phyloP scores from a whole-genome alignment of 1,140 invertebrate species.

The Dolichoris vasculosae region DNA sequence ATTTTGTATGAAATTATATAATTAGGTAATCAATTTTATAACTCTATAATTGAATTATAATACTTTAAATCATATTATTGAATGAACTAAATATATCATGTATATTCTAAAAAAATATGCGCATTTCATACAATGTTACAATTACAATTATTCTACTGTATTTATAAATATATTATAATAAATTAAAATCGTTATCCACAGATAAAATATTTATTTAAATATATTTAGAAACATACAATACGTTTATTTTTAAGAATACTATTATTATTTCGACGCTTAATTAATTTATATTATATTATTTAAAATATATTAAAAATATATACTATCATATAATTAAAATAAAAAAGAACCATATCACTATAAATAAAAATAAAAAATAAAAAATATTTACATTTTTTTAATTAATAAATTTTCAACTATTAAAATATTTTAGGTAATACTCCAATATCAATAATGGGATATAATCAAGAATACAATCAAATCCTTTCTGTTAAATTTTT shows the following conservation, averaged over 20 bases:
- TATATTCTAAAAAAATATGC: no score
- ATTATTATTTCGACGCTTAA: background rate
- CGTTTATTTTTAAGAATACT: background rate
- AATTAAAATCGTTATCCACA: background rate
- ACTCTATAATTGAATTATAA: background rate
- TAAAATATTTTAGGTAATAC: no score
- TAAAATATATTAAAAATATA: background rate
- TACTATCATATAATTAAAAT: background rate
- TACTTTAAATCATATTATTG: background rate
- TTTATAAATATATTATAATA: background rate
- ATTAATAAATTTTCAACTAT: no score
- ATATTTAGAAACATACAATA: background rate
- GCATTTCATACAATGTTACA: no score
- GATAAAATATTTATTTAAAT: background rate
- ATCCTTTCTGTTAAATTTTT: no score
- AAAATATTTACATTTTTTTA: no score
- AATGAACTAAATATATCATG: background rate
- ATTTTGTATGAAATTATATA: background rate
- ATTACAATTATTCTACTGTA: background rate
- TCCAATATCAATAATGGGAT: no score
- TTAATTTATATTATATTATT: background rate
- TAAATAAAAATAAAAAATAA: background rate
- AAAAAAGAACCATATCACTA: background rate
- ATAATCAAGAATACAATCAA: no score
- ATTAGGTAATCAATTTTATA: background rate